phyloP scores from a whole-genome alignment of 1,140 invertebrate genomes.

The Drosophila carrolli region DNA sequence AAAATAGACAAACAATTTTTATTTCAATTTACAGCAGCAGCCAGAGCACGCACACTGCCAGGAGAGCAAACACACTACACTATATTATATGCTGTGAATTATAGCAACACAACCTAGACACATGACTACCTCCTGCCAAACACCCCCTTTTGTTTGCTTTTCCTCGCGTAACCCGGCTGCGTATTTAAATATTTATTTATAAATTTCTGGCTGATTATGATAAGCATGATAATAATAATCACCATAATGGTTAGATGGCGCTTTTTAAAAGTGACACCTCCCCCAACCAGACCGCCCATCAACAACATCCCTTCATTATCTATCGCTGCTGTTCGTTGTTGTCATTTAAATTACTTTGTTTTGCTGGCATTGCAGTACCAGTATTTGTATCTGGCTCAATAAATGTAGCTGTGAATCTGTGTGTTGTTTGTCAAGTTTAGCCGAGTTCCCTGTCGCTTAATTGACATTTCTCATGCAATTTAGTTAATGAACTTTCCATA shows the following conservation, averaged over 20 bases:
- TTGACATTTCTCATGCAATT: slow-evolving; percentile 69
- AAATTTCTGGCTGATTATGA: slow-evolving; percentile 74
- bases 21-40: slow-evolving; percentile 75
- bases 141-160: slow-evolving; percentile 55
- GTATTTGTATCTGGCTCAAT: slow-evolving; percentile 23
- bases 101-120: slow-evolving; percentile 45
- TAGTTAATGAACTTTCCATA: slow-evolving; percentile 62
- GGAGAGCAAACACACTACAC: slow-evolving; percentile 31
- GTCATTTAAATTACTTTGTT: slow-evolving; percentile 67
- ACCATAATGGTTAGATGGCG: slow-evolving; percentile 63
- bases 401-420: neutral
- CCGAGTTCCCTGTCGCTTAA: slow-evolving; percentile 55
- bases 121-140: slow-evolving; percentile 29
- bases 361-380: slow-evolving; percentile 19
- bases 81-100: slow-evolving; percentile 2
- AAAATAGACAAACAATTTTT: slow-evolving; percentile 81
- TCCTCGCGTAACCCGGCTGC: slow-evolving; percentile 69
- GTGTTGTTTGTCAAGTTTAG: slow-evolving; percentile 50
- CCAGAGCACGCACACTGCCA: slow-evolving; percentile 16
- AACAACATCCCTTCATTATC: slow-evolving; percentile 14
- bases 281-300: neutral
- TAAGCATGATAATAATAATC: slow-evolving; percentile 75
- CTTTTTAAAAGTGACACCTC: slow-evolving; percentile 42
- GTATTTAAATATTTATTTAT: slow-evolving; percentile 83
- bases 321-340: slow-evolving; percentile 9